A percentile compares a stretch with the other conserved stretches of the same genome.
phyloP scores from a whole-genome alignment of 2,113 vertebrate genomes.

The Chaetorhynchus papuensis region DNA sequence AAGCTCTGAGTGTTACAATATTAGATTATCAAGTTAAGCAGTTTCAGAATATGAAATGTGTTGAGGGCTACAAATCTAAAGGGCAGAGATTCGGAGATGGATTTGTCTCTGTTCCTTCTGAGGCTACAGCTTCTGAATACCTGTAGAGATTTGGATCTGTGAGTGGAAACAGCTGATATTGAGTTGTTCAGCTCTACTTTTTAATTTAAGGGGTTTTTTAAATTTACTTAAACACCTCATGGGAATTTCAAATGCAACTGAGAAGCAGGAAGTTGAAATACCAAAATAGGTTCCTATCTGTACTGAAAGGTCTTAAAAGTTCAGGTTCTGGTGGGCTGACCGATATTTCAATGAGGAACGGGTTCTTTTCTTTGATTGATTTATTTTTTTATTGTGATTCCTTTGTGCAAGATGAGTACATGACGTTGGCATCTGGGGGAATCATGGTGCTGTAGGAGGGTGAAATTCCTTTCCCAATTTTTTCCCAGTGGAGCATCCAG shows the following conservation, averaged over 20 bases:
- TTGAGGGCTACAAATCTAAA: background rate
- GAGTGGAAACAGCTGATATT: background rate
- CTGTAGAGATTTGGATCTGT: background rate
- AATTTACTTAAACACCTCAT: background rate
- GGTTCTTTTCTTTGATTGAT: background rate
- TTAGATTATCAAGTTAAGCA: background rate
- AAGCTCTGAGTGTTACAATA: background rate
- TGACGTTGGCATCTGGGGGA: background rate
- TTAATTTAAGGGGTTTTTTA: background rate
- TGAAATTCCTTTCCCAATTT: background rate
- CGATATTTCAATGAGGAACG: background rate
- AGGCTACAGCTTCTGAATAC: background rate
- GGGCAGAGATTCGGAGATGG: background rate
- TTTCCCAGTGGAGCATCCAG: background rate
- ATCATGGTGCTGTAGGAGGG: fast-evolving
- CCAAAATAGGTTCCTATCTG: background rate
- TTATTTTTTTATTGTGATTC: background rate
- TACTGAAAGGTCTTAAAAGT: background rate
- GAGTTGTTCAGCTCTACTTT: background rate
- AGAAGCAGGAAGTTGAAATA: background rate
- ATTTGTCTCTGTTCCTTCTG: background rate
- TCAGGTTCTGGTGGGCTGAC: background rate
- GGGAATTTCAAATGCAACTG: background rate
- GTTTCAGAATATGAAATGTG: background rate
- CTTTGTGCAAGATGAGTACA: background rate